Conservation (phyloP, 2,797 vertebrate species). For the Furcifer pardalis region DNA sequence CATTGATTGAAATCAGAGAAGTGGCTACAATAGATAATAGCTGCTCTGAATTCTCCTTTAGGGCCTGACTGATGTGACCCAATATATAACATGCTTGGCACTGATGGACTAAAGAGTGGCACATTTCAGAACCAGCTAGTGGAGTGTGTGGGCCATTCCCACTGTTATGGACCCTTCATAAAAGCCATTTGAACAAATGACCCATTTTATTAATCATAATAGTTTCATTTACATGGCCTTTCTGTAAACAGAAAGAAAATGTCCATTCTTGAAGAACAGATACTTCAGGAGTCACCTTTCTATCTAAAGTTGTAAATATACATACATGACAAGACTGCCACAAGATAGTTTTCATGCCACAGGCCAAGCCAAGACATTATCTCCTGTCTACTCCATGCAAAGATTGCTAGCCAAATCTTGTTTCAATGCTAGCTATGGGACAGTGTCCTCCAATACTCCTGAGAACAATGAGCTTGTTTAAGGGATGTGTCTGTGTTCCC, state of each 20-base stretch:
- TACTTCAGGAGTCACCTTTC: not conserved
- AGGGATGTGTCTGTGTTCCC: no score
- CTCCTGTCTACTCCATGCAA: not conserved
- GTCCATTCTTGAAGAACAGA: no score
- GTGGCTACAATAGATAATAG: constrained; percentile 66
- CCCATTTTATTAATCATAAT: not conserved
- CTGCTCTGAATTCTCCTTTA: constrained; percentile 53
- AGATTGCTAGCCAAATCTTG: not conserved
- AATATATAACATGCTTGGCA: constrained; percentile 48
- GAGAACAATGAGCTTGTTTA: not conserved
- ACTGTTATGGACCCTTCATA: not conserved
- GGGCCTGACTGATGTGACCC: constrained; percentile 45
- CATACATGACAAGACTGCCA: not conserved
- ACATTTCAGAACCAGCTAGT: constrained; percentile 6
- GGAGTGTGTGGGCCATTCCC: constrained; percentile 11
- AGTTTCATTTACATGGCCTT: not conserved
- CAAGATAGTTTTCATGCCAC: not conserved
- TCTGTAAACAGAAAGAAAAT: not conserved
- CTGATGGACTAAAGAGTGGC: constrained; percentile 17
- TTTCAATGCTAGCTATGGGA: not conserved
- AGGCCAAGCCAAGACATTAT: not conserved
- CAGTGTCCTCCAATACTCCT: not conserved
- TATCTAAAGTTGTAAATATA: not conserved
- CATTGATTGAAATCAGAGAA: constrained; percentile 74
- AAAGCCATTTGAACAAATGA: constrained; percentile 23